Evolutionary conservation across 2,888 invertebrate species (phyloP), one percentile per base, ranked within the genome.

Genomic region (Aleiodes leptofemur): DNA sequence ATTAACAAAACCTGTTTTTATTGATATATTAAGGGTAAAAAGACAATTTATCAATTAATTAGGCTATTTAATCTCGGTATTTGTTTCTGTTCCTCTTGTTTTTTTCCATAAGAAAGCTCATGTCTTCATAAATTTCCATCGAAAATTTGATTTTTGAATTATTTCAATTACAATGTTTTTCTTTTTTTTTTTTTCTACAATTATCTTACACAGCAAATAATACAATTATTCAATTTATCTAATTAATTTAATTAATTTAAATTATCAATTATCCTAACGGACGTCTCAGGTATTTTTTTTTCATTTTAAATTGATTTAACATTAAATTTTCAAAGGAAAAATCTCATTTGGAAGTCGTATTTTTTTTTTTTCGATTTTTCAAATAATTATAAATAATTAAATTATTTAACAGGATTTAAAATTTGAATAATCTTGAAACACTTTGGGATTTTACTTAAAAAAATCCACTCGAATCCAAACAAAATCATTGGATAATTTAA

Each of bases 1-100:
- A 48, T 64, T 64, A 64, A 64, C 64, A 64, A 64, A 64, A 64
- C 48, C 64, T 64, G 23, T 64, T 43, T 64, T 64, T 61, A 61
- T 61, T 43, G 16, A 48, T 48, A 59, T 59, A 59, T 48, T 43
- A 43, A 16, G 64, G 64, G 64, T 64, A 64, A 43, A 64, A 64
- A 64, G 64, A 64, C 64, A 64, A 64, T 48, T 64, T 43, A 64
- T 64, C 13, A 43, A 64, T 64, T 64, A 64, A 64, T 64, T 64
- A 64, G 64, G 64, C 48, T 64, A 64, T 23, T 43, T 43, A 64
- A 43, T 48, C 64, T 64, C 14, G 43, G 9, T 48, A 64, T 14
- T 64, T 43, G 64, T 16, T 38, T 14, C 48, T 43, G 64, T 9
- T 64, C 14, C 16, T 8, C 14, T 48, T 38, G 59, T 59, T 31